Conservation (phyloP, 2,113 vertebrate genomes). For the Bubo bubo region DNA sequence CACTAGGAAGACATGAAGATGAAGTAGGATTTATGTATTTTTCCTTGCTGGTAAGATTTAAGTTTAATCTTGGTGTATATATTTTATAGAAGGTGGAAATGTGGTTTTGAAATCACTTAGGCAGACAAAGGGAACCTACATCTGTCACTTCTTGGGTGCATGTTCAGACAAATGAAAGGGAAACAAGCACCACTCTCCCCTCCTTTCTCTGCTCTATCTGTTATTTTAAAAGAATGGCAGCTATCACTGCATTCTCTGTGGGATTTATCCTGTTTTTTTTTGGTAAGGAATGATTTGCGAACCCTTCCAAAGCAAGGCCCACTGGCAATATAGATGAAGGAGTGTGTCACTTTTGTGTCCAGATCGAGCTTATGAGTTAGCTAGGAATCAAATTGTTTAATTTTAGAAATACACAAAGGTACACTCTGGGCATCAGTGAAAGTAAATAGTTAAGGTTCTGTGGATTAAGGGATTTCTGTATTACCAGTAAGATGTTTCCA, state of each 20-base stretch:
- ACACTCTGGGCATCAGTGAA: background rate
- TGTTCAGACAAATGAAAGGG: background rate
- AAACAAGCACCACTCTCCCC: background rate
- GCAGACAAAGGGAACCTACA: background rate
- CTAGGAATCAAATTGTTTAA: background rate
- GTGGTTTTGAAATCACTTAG: background rate
- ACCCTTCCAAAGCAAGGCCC: background rate
- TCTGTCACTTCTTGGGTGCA: background rate
- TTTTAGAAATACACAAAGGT: background rate
- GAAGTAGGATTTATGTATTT: background rate
- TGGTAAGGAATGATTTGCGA: background rate
- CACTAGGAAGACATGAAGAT: background rate
- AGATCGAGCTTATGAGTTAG: background rate
- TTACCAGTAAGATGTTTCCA: background rate
- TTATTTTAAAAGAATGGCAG: background rate
- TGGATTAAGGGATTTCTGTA: background rate
- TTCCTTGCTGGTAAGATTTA: background rate
- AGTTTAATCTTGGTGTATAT: background rate
- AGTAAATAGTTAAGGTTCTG: background rate
- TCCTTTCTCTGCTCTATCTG: background rate
- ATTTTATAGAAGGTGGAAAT: background rate
- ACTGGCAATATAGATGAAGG: background rate
- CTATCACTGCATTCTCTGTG: background rate
- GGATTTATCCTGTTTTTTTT: background rate
- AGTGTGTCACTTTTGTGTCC: background rate